Percentiles rank a stretch among this genome's conserved stretches.
Conservation (phyloP, 2,113 vertebrate genomes). For the Melanotaenia duboulayi region DNA sequence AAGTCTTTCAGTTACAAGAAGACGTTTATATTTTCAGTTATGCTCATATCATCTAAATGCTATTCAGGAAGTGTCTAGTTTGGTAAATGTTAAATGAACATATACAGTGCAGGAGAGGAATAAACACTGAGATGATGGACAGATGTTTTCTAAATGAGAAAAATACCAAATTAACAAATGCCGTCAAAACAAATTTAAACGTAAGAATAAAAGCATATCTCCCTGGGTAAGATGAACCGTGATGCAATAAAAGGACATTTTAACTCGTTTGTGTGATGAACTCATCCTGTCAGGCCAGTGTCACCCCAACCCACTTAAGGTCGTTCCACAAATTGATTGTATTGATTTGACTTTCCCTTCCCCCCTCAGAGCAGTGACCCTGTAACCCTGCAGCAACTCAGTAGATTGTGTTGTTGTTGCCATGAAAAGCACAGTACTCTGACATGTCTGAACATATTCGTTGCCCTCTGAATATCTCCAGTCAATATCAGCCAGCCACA, state of each 20-base stretch:
- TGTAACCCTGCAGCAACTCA: neutral
- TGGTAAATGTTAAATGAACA: neutral
- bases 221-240: neutral
- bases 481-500: slow-evolving; percentile 21
- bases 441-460: slow-evolving; percentile 18
- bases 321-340: slow-evolving; percentile 10
- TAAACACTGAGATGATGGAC: neutral
- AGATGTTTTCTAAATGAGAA: neutral
- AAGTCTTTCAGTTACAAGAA: neutral
- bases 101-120: neutral
- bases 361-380: slow-evolving; percentile 5
- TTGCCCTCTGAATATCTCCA: neutral
- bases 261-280: neutral
- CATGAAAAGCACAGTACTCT: slow-evolving; percentile 21
- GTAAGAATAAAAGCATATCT: slow-evolving; percentile 5
- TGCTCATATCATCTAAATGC: neutral
- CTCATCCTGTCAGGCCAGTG: neutral
- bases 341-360: slow-evolving; percentile 46
- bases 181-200: neutral
- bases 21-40: neutral
- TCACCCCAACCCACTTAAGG: neutral
- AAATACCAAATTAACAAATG: neutral
- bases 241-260: neutral
- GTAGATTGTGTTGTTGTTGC: slow-evolving; percentile 27
- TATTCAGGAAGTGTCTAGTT: neutral